Evolutionary conservation across 2,888 invertebrate genomes (phyloP).

Genomic region (Pantelozetes paolii): DNA sequence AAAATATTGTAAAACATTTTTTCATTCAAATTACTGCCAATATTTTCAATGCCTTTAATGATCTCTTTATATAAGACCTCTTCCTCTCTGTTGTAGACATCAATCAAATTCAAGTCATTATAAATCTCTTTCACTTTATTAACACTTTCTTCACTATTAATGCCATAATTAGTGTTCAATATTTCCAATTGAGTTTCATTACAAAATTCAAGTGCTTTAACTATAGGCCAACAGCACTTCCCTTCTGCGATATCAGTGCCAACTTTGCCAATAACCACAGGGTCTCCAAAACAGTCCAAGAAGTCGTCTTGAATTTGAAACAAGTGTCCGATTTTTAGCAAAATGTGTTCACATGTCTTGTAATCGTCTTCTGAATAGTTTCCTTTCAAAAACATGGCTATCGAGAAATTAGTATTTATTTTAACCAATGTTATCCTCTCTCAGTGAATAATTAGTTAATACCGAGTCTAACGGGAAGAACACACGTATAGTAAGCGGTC

Average conservation of each 20-base stretch:
- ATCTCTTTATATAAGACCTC: too few species aligned
- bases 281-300: slow-evolving; percentile 84
- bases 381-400: not conserved
- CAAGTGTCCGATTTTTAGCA: slow-evolving; percentile 4
- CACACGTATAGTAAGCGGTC: slow-evolving; percentile 9
- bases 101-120: slow-evolving; percentile 64
- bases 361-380: not conserved
- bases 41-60: too few species aligned
- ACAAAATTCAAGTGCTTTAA: slow-evolving; percentile 77
- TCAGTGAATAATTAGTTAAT: too few species aligned
- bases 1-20: too few species aligned
- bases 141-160: slow-evolving; percentile 63
- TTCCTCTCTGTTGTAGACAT: not conserved
- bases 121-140: slow-evolving; percentile 67
- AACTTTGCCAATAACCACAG: slow-evolving; percentile 75
- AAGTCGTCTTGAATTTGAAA: slow-evolving; percentile 57
- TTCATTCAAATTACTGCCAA: too few species aligned
- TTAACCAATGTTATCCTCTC: not conserved
- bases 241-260: slow-evolving; percentile 90
- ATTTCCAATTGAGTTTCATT: slow-evolving; percentile 65
- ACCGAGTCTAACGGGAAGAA: slow-evolving; percentile 6
- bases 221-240: slow-evolving; percentile 91
- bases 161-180: slow-evolving; percentile 67
- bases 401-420: not conserved
- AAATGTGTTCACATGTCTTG: not conserved